Base-by-base conservation (phyloP, 2,888 invertebrate species). In the Lycocerus yunnanus region DNA sequence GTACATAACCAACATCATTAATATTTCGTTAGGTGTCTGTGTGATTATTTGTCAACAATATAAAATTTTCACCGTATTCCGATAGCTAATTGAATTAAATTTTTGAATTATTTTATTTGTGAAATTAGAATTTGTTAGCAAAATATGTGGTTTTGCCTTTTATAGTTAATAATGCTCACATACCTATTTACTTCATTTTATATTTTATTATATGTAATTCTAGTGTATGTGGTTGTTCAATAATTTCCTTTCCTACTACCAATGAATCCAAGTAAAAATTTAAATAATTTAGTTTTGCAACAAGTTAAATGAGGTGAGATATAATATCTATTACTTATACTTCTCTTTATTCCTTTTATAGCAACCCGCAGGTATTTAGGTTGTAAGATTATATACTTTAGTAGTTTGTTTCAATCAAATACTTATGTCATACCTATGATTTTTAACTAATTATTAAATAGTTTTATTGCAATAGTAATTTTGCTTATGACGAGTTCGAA, bases 341-440 rank as follows among this genome's bases (percentile, higher is more conserved):
- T 63, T 63, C 61, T 63, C 61, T 63, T 63, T 63, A 63, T 18
- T 18, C 61, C 61, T 18, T 63, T 63, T 63, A 63, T 63, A 63
- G 61, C 16, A 63, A 63, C 61, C 61, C 61, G 61, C 61, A 63
- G 61, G 61, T 63, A 63, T 63, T 63, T 63, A 63, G 61, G 61
- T 63, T 63, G 61, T 18, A 63, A 63, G 61, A 63, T 63, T 63
- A 63, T 63, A 63, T 63, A 63, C 18, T 18, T 16, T 20, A 63
- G 20, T 18, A 63, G 20, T 63, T 16, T 20, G 61, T 63, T 63
- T 63, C 61, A 63, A 63, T 63, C 61, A 63, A 18, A 16, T 18
- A 63, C 15, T 63, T 18, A n/a, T 63, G 61, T 18, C 61, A 63
- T 20, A 63, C 20, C 13, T n/a, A 11, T n/a, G 8, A 18, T 63